Percentiles rank a stretch among this genome's conserved stretches.
Evolutionary conservation across 2,888 invertebrate genomes (phyloP).

Genomic region (Tortricodes alternella): DNA sequence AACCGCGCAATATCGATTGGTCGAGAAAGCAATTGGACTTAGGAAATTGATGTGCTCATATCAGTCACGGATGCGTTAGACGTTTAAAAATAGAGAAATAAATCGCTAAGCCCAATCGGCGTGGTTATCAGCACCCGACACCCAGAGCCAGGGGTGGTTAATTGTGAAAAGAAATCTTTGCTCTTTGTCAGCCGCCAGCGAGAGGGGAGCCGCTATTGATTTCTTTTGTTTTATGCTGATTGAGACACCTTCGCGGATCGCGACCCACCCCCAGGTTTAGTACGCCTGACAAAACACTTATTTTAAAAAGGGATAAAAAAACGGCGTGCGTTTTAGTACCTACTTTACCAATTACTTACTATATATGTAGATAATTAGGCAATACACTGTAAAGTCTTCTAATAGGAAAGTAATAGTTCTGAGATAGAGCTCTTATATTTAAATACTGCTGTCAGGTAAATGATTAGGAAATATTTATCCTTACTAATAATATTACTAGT

Average conservation of each 20-base stretch:
- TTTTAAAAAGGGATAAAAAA: constrained; percentile 64
- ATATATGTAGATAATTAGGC: too few species aligned
- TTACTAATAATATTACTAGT: too few species aligned
- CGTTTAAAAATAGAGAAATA: constrained; percentile 41
- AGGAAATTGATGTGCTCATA: neutral
- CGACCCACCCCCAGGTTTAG: constrained; percentile 54
- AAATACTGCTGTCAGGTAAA: too few species aligned
- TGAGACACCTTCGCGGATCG: constrained; percentile 79
- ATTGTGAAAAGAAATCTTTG: constrained; percentile 83
- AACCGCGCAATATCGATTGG: too few species aligned
- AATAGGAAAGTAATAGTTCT: too few species aligned
- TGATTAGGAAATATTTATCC: too few species aligned
- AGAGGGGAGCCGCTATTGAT: constrained; percentile 75
- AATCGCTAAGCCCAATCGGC: constrained; percentile 60
- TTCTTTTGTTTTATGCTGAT: constrained; percentile 84
- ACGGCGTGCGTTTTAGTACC: constrained; percentile 44
- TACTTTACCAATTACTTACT: constrained; percentile 41
- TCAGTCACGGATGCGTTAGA: constrained; percentile 13
- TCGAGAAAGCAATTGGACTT: too few species aligned
- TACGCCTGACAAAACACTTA: constrained; percentile 77
- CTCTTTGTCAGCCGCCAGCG: constrained; percentile 75
- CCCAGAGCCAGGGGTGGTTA: constrained; percentile 75
- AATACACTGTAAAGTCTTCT: too few species aligned
- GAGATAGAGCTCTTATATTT: too few species aligned
- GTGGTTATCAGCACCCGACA: constrained; percentile 70